Evolutionary conservation across 2,797 vertebrate species (phyloP), one percentile per base, ranked within the genome.

Genomic region (Scolopax bukidnonensis): DNA sequence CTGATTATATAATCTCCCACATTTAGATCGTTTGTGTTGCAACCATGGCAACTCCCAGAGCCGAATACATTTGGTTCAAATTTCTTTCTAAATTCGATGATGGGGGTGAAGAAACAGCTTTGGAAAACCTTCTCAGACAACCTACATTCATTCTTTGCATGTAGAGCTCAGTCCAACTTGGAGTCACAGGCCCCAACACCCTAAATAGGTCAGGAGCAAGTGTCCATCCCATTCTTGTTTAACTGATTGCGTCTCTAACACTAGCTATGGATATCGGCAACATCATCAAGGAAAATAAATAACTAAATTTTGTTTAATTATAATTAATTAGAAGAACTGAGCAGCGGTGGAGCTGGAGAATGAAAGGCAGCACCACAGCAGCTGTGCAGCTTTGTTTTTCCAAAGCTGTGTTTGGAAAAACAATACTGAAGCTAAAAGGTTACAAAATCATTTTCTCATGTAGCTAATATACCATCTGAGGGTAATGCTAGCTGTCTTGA

Each of bases 21-120:
- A 98, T 98, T 98, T 98, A 98, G 98, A 98, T 97, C 95, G 96
- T 95, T 97, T 98, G 97, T 94, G 96, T 86, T 89, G 98, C 97
- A 97, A 97, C 98, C 97, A 98, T 98, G 96, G 97, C 97, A 98
- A 98, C 98, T 91, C 93, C 89, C 59, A 32, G 96, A 95, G 95
- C 89, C 43, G 67, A 96, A 97, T 27, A 70, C 95, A 69, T 97
- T 93, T 50, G 7, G 94, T 97, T 97, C 97, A 96, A 96, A 97
- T 95, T 97, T 97, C 96, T 93, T 98, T 98, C 98, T 98, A 98
- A 97, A 98, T 97, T 97, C 97, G 97, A 95, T 96, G 96, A 95
- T 83, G 94, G 97, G 91, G 95, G 96, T 97, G 95, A 97, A 98
- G 96, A 97, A 97, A 96, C 86, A 93, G 95, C 91, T 97, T 94